Conservation (phyloP, 2,797 vertebrate species). For the Argyrosomus regius region DNA sequence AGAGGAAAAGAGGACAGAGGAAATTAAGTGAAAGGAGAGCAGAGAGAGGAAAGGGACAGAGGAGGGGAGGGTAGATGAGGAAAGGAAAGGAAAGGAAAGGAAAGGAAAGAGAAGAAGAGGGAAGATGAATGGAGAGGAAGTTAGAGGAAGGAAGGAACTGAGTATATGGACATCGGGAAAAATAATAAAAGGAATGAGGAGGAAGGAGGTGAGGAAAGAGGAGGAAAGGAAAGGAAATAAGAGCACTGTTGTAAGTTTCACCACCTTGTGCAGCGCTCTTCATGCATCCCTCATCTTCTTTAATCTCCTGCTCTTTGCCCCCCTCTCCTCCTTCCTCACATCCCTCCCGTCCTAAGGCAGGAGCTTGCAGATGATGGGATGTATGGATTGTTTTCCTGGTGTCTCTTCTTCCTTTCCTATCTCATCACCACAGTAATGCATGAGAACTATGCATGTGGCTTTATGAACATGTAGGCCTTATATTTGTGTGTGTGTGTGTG, state of each 20-base stretch:
- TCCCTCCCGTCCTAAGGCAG: slow-evolving; percentile 1
- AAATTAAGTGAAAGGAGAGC: neutral
- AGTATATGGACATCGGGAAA: neutral
- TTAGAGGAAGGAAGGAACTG: neutral
- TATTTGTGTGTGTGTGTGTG: slow-evolving; percentile 25
- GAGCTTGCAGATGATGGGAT: slow-evolving; percentile 40
- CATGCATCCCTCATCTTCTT: slow-evolving; percentile 28
- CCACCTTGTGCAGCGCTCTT: slow-evolving; percentile 16
- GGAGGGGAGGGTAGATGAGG: neutral
- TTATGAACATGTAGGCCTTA: slow-evolving; percentile 25
- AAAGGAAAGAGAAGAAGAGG: too few species aligned
- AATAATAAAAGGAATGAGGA: neutral
- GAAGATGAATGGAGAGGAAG: neutral
- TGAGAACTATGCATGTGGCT: slow-evolving; percentile 31
- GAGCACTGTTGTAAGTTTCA: slow-evolving; percentile 35
- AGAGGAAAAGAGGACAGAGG: neutral
- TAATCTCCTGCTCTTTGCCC: neutral
- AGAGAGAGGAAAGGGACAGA: neutral
- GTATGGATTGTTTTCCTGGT: slow-evolving; percentile 28
- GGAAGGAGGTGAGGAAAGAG: neutral
- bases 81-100: neutral
- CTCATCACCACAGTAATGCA: slow-evolving; percentile 45
- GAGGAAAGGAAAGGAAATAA: neutral
- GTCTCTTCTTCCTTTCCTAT: slow-evolving; percentile 30
- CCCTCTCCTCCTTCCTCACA: neutral